Evolutionary conservation across 1,140 invertebrate genomes (phyloP).

Genomic region (Lasioglossum baleicum): DNA sequence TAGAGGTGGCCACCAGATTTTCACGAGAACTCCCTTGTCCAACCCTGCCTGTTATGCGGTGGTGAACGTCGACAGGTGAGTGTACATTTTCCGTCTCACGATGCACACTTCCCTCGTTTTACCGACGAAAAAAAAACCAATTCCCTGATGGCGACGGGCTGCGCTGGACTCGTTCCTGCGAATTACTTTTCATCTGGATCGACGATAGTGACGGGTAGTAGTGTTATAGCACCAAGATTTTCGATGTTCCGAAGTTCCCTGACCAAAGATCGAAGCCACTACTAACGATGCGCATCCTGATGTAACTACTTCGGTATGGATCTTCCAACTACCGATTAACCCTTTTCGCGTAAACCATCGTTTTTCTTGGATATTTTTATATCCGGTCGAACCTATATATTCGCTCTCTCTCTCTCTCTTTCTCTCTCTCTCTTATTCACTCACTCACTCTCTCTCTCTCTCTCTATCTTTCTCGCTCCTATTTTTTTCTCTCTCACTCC

Average conservation of each 20-base stretch:
- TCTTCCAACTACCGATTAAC: constrained; percentile 39
- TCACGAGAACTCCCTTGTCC: constrained; percentile 42
- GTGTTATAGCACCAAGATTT: constrained; percentile 41
- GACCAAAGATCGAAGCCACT: constrained; percentile 32
- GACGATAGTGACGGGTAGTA: constrained; percentile 35
- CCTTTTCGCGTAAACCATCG: constrained; percentile 41
- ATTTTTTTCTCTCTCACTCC: background rate
- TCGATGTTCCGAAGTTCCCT: constrained; percentile 34
- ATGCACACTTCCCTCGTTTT: constrained; percentile 25
- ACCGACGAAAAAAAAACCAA: constrained; percentile 25
- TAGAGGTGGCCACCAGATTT: constrained; percentile 49
- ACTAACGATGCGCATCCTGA: constrained; percentile 46
- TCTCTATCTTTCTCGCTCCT: too few relatives aligned
- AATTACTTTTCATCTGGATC: constrained; percentile 19
- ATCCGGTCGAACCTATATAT: background rate
- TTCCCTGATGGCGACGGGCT: constrained; percentile 13
- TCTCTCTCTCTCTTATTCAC: too few relatives aligned
- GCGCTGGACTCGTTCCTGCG: constrained; percentile 23
- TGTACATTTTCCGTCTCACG: constrained; percentile 35
- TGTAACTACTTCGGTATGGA: constrained; percentile 48
- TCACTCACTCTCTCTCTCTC: too few relatives aligned
- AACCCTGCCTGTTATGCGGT: constrained; percentile 69
- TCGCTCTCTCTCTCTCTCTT: background rate
- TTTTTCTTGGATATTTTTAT: constrained; percentile 48
- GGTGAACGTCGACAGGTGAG: constrained; percentile 72